Evolutionary conservation across 2,888 invertebrate species (phyloP).

Genomic region (Thera obeliscata): DNA sequence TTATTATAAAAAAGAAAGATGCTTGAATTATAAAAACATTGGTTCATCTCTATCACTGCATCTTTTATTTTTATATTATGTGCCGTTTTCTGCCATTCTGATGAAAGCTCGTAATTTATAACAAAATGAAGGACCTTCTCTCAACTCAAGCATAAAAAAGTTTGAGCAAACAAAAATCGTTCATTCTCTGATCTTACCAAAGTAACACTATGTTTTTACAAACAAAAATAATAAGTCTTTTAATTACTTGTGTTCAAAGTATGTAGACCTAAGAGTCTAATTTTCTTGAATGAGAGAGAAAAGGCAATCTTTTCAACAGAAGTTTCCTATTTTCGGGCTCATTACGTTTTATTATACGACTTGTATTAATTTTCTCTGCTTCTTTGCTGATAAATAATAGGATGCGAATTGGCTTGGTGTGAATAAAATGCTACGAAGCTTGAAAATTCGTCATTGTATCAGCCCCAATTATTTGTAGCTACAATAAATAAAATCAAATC

Average conservation of each 20-base stretch:
- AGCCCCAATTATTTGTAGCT: no score
- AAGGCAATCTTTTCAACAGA: conserved; percentile 25
- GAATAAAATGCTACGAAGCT: conserved; percentile 14
- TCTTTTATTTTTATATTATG: no score
- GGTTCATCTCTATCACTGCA: no score
- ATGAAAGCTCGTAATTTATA: no score
- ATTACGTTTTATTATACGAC: conserved; percentile 23
- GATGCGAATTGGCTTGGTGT: conserved; percentile 14
- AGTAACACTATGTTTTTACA: not conserved
- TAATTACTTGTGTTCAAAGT: conserved; percentile 1
- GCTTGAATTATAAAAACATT: no score
- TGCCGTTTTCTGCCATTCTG: no score
- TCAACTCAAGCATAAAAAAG: not conserved
- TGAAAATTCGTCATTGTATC: conserved; percentile 4
- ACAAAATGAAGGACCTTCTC: no score
- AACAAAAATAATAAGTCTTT: not conserved
- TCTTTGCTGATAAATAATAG: conserved; percentile 22
- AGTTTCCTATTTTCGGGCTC: conserved; percentile 22
- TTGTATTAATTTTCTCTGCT: conserved; percentile 26
- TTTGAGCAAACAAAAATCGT: not conserved
- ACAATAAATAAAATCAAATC: no score
- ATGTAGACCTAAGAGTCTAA: not conserved
- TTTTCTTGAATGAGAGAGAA: conserved; percentile 20
- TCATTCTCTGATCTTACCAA: not conserved
- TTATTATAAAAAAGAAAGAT: not conserved